Percentiles rank a stretch among this genome's conserved stretches.
Conservation (phyloP, 1,140 invertebrate genomes). For the Trichomalopsis sarcophagae region DNA sequence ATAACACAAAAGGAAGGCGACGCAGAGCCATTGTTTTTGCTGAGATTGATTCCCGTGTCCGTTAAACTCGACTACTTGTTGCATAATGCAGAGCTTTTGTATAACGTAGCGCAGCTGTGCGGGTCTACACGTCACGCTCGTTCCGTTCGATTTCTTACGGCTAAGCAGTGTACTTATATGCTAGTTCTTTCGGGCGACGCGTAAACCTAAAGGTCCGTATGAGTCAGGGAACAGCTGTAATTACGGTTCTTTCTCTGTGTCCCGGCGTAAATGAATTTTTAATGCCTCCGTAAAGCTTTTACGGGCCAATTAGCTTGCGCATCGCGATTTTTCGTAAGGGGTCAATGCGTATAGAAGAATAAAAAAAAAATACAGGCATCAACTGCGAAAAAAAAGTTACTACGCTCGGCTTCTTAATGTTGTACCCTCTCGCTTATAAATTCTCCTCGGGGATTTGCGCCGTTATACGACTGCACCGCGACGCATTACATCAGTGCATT, state of each 20-base stretch:
- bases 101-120: neutral
- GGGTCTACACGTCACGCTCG: neutral
- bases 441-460: too few species aligned
- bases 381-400: neutral
- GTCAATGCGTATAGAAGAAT: neutral
- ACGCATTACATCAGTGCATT: neutral
- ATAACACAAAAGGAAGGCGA: neutral
- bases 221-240: neutral
- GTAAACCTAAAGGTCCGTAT: neutral
- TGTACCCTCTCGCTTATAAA: too few species aligned
- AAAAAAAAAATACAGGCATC: neutral
- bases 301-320: neutral
- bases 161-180: neutral
- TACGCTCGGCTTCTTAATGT: too few species aligned
- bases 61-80: constrained; percentile 60
- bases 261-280: neutral
- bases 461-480: too few species aligned
- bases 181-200: neutral
- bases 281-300: neutral
- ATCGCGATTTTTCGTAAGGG: neutral
- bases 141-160: neutral
- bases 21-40: neutral
- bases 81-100: constrained; percentile 59
- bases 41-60: neutral
- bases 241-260: neutral